Base-by-base conservation (phyloP, 2,888 invertebrate species). In the Agrypnus murinus region DNA sequence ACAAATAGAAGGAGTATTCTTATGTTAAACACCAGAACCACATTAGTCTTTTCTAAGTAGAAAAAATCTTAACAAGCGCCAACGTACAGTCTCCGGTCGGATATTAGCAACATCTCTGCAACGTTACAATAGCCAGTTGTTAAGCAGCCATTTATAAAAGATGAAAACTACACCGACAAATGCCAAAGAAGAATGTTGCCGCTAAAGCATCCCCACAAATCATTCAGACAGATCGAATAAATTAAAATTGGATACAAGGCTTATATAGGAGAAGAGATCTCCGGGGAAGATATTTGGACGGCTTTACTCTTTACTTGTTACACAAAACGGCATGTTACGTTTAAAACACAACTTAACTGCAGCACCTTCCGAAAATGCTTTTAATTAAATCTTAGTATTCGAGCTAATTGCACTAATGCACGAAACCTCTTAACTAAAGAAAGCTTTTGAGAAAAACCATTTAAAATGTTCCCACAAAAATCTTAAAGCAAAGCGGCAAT, bases 181-280 rank as follows among this genome's bases (percentile, higher is more conserved):
- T 76, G 75, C 70, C 73, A 71, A 64, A 58, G 77, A 74, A 76
- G 77, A 79, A 78, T 77, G 76, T 64, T 74, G 73, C 74, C 75
- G 75, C 75, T 69, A 72, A 55, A 73, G 73, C 71, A 69, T 74
- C 65, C 66, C 69, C 77, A 78, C 77, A 78, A 79, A 79, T 79
- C 79, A 79, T 77, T 72, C 72, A 36, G 79, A 77, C 79, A 77
- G 75, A 75, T 75, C 73, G 78, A 75, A 79, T 78, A 79, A 78
- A 78, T 79, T 79, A 79, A 78, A 79, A 77, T 78, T 77, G 76
- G 77, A 76, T 74, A 75, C 74, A 71, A 73, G 71, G 74, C 71
- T 71, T 48, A 53, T 70, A 67, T n/a, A n/a, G n/a, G 70, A 71
- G 43, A 67, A 73, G 71, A 69, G 69, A 69, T 69, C 63, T 63